phyloP scores from a whole-genome alignment of 1,140 invertebrate species.

The Cylas formicarius region DNA sequence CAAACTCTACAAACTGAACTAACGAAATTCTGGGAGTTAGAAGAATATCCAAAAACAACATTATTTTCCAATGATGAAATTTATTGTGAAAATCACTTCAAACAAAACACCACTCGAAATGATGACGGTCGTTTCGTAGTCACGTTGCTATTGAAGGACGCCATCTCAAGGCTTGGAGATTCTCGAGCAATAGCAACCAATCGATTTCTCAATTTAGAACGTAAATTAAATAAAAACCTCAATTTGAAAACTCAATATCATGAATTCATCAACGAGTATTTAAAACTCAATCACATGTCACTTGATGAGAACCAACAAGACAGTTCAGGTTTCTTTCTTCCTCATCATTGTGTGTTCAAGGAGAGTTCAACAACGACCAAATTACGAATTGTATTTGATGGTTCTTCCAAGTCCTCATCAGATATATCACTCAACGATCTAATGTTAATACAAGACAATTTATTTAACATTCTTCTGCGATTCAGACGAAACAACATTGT shows the following conservation, averaged over 20 bases:
- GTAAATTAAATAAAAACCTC: slow-evolving; percentile 13
- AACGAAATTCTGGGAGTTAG: slow-evolving; percentile 23
- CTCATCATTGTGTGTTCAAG: slow-evolving; percentile 15
- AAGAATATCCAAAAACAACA: slow-evolving; percentile 9
- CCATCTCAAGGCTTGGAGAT: slow-evolving; percentile 9
- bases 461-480: slow-evolving; percentile 40
- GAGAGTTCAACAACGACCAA: slow-evolving; percentile 9
- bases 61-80: slow-evolving; percentile 15
- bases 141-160: slow-evolving; percentile 21
- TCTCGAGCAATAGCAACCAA: slow-evolving; percentile 12
- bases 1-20: slow-evolving; percentile 1
- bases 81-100: slow-evolving; percentile 21
- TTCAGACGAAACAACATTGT: slow-evolving; percentile 39
- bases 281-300: slow-evolving; percentile 16
- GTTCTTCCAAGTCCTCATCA: slow-evolving; percentile 30
- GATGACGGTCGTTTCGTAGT: slow-evolving; percentile 20
- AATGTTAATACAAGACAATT: slow-evolving; percentile 35
- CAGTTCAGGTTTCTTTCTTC: slow-evolving; percentile 1
- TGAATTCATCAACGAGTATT: slow-evolving; percentile 22
- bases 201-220: slow-evolving; percentile 14
- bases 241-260: slow-evolving; percentile 12
- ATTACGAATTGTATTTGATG: slow-evolving; percentile 40
- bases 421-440: slow-evolving; percentile 32
- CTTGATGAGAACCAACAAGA: not conserved
- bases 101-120: slow-evolving; percentile 9